Base-by-base conservation (phyloP, 2,888 invertebrate species). In the Hirtodrosophila confusa region DNA sequence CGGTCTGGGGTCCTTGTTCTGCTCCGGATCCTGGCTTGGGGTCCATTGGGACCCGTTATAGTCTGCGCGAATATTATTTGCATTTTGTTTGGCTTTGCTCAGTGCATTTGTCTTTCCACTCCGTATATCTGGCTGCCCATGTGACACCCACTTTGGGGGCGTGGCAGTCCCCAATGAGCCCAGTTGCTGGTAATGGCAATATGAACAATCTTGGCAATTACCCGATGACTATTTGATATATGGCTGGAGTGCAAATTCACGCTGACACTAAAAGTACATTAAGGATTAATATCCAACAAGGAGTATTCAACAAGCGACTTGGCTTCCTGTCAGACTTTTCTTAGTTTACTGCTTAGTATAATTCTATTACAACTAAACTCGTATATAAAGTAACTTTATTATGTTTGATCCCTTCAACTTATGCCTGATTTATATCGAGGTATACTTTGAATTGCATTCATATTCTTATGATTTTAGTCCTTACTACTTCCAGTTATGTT, bases 191-290 rank as follows among this genome's bases (percentile, higher is more conserved):
- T 55, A 70, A 51, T 68, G 56, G 56, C 54, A 56, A 75, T 56
- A 45, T 62, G 75, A 71, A 53, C 75, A 71, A 74, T 71, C 75
- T 40, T 37, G 39, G 48, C 69, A 69, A 71, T 62, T 75, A 74
- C 40, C 53, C 36, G 47, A 44, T 37, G 61, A 61, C 55, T 44
- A 35, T 37, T 39, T 35, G n/a, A 31, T 23, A 39, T 37, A 29
- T 31, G 9, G 9, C 39, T 43, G 12, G 47, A 35, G 29, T 24
- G 12, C 5, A 48, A 35, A 5, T n/a, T 12, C 2, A 12, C 23
- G 36, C 35, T 12, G 9, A 27, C 45, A 31, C 27, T 17, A 35
- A 17, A 8, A 58, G 58, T 31, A 48, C 11, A 10, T 23, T 45
- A 1, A 17, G 11, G 35, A 62, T 12, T 24, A 40, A 62, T 37